Conservation (phyloP, 1,140 invertebrate genomes). For the Caerostris extrusa region DNA sequence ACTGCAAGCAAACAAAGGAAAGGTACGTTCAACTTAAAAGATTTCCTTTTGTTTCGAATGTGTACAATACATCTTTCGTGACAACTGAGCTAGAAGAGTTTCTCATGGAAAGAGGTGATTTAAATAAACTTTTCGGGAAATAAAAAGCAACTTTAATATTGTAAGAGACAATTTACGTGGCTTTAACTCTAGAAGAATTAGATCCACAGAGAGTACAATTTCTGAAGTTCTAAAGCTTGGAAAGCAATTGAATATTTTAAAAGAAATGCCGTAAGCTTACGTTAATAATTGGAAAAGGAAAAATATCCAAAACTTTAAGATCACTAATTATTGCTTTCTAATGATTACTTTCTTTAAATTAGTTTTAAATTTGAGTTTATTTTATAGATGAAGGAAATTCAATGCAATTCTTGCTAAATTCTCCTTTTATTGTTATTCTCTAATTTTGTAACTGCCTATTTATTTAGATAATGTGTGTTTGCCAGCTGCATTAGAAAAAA, state of each 20-base stretch:
- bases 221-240: not conserved
- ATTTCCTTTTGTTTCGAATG: conserved; percentile 1
- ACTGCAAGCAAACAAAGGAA: not conserved
- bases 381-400: too few species aligned
- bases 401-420: too few species aligned
- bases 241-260: not conserved
- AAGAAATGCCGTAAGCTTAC: not conserved
- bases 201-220: not conserved
- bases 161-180: not conserved
- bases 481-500: too few species aligned
- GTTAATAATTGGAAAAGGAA: not conserved
- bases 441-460: too few species aligned
- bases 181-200: not conserved
- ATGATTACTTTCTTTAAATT: not conserved
- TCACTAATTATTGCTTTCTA: not conserved
- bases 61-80: not conserved
- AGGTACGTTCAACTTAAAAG: not conserved
- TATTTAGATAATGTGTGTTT: too few species aligned
- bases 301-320: not conserved
- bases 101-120: not conserved
- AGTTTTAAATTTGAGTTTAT: too few species aligned
- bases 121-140: not conserved
- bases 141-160: not conserved
- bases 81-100: not conserved
- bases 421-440: too few species aligned